These are phyloP conservation scores for Onychomys leucogaster DNA, from an alignment of 2,797 vertebrate genomes.

Conservation along the genomic window DNA sequence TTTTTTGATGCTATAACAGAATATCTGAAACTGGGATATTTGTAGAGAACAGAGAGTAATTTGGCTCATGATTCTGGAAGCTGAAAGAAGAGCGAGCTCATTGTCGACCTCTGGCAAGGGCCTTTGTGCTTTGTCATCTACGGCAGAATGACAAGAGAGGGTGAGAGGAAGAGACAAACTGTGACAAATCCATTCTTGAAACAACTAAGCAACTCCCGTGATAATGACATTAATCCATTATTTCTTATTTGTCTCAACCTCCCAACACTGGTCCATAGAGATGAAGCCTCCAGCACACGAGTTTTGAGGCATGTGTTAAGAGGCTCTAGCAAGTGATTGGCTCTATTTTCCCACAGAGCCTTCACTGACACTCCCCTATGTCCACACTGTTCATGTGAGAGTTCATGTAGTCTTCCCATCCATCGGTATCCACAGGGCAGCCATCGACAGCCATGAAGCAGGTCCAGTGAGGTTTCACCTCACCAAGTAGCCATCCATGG, in stretches of 20 bases:
- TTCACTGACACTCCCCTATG: background rate
- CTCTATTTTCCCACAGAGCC: background rate
- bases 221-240: background rate
- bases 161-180: background rate
- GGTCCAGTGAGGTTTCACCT: background rate
- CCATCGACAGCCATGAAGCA: background rate
- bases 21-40: background rate
- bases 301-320: background rate
- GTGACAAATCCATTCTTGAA: background rate
- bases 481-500: background rate
- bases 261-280: background rate
- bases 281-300: background rate
- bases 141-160: background rate
- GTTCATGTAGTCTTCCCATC: background rate
- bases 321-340: background rate
- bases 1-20: background rate
- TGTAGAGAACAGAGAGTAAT: background rate
- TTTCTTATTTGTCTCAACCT: background rate
- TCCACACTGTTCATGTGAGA: background rate
- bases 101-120: background rate
- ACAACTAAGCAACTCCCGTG: background rate
- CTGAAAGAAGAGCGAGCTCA: background rate
- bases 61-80: background rate
- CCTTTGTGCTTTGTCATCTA: background rate
- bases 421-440: background rate